Base-by-base conservation (phyloP, 1,140 invertebrate species). In the Drosophila micromelanica region DNA sequence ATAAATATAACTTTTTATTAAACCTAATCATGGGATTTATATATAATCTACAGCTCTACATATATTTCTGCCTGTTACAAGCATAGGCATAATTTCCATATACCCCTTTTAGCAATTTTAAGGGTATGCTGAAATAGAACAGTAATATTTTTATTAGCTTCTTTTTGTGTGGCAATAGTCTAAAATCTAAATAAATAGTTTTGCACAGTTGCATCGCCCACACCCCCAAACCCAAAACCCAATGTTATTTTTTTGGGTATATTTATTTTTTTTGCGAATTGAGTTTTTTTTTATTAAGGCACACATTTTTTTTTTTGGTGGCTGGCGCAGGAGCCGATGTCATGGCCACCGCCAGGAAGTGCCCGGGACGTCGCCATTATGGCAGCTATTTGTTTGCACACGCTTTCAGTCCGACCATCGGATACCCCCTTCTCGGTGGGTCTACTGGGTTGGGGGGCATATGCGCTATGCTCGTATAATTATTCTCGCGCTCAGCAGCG, bases 401-500 rank as follows among this genome's bases (percentile, higher is more conserved):
- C 32, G 9, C 45, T 48, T 11, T 17, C 45, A 4, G 20, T 12
- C 5, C 11, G 51, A 52, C 45, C 77, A 64, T 52, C 13, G 49
- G 23, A 15, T 32, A n/a, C 43, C 42, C 20, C 20, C 20, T 20
- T 20, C 20, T 20, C 20, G 20, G 1, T 20, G 20, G 20, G 20
- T 20, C 20, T 20, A 20, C 2, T 17, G 59, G 56, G 15, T 54
- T 46, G 70, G 56, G 54, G 73, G 81, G 81, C 81, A 77, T 85
- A 85, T 77, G 49, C 73, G 82, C 81, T 55, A 78, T 23, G 32
- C 45, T 71, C 51, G 63, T 87, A 79, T 81, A 73, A 87, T 87
- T 82, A 87, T 87, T 87, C 78, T 78, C 52, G 78, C 82, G 71
- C 82, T 76, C 80, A 82, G 82, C 70, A n/a, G n/a, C n/a, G 81